Evolutionary conservation across 2,113 vertebrate species (phyloP), one percentile per base, ranked within the genome.

Genomic region (Leptosomus discolor): DNA sequence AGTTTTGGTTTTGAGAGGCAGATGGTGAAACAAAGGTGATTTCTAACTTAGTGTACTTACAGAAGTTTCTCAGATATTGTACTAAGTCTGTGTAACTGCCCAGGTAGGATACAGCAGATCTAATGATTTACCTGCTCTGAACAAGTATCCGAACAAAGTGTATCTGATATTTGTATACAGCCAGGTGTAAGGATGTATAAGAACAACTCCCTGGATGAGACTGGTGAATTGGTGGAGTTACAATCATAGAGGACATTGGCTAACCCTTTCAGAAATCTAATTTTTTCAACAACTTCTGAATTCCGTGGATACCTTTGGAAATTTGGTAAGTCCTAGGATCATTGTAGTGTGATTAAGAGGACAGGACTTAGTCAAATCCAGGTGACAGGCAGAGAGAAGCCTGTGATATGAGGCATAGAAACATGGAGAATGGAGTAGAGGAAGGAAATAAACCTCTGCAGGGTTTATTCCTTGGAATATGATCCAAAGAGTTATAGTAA

Each of bases 131-230:
- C 46, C 51, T 85, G 14, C 5, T 14, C 11, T 36, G 39, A 90
- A 26, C 9, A 61, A 18, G 18, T 30, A 36, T 61, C 11, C 29
- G 43, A 89, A 68, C 5, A 5, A 78, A 58, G 6, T 0, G 0
- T 65, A 69, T 14, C 19, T 60, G 34, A 7, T 39, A 60, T 69
- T 85, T 74, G 7, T 54, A 21, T 21, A 32, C 14, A 90, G 17
- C 8, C 50, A 77, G 13, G 4, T 53, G 15, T 36, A 74, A 64
- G 9, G 5, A 46, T 34, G 23, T 36, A 8, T 13, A 63, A 69
- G 17, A 76, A 78, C 43, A 81, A 18, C 27, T 71, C 9, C 19
- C 6, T 63, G 8, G 4, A 34, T 84, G 26, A 2, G 8, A 61
- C 29, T 86, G 32, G 21, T 2, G 77, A 23, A 29, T 6, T 74